A percentile compares a stretch with the other conserved stretches of the same genome.
phyloP scores from a whole-genome alignment of 2,113 vertebrate species.

The Sarotherodon lohbergeri region DNA sequence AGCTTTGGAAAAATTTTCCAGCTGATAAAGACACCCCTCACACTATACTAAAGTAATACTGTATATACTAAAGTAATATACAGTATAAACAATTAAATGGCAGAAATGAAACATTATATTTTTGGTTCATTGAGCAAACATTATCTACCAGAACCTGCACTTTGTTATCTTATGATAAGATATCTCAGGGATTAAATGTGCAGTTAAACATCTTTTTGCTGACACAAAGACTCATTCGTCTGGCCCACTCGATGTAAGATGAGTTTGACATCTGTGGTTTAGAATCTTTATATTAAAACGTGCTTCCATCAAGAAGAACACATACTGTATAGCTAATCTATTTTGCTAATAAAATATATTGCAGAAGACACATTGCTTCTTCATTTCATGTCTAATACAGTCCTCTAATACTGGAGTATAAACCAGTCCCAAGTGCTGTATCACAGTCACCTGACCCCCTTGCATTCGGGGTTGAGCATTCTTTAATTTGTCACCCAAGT shows the following conservation, averaged over 20 bases:
- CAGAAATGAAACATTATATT: neutral
- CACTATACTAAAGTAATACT: too few species aligned
- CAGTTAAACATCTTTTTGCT: neutral
- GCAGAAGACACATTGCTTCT: neutral
- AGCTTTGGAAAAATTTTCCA: too few species aligned
- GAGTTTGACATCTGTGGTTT: neutral
- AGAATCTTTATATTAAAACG: neutral
- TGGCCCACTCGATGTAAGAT: neutral
- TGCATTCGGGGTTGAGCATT: neutral
- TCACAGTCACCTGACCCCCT: neutral
- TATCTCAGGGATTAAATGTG: neutral
- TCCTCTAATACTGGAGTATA: neutral
- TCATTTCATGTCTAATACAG: neutral
- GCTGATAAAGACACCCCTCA: too few species aligned
- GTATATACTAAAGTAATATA: neutral
- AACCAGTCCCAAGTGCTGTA: neutral
- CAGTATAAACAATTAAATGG: neutral
- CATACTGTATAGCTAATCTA: neutral
- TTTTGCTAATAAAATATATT: neutral
- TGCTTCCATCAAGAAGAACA: neutral
- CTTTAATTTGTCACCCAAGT: neutral
- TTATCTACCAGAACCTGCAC: neutral
- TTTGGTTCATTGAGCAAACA: neutral
- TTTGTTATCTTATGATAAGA: neutral
- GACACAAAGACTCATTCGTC: neutral